These are phyloP conservation scores for Glyphotaelius pellucidus DNA, from an alignment of 2,888 invertebrate genomes.

Conservation along the genomic window DNA sequence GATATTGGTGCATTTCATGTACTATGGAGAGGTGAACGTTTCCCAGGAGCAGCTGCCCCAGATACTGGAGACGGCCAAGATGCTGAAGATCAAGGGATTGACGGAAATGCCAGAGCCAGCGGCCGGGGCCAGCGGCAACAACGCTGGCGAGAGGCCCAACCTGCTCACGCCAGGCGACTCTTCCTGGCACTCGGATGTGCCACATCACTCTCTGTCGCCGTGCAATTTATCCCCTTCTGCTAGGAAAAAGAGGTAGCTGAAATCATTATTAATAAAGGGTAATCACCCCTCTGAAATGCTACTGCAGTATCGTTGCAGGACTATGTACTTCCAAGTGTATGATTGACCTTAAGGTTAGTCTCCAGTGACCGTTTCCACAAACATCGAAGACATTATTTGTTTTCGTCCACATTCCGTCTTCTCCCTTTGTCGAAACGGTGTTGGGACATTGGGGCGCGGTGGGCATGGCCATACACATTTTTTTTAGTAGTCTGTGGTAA, in stretches of 20 bases:
- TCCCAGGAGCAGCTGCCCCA: constrained; percentile 91
- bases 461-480: too few relatives aligned
- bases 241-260: constrained; percentile 77
- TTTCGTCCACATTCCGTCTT: too few relatives aligned
- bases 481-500: too few relatives aligned
- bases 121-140: constrained; percentile 66
- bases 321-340: background rate
- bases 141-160: constrained; percentile 71
- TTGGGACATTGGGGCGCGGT: too few relatives aligned
- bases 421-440: too few relatives aligned
- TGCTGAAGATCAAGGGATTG: constrained; percentile 91
- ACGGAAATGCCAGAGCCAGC: constrained; percentile 91
- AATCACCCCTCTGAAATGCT: background rate
- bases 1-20: constrained; percentile 95
- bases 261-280: background rate
- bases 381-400: too few relatives aligned
- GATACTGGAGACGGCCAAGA: constrained; percentile 89
- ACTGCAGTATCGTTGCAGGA: background rate
- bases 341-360: too few relatives aligned
- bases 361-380: too few relatives aligned
- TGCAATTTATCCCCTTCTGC: constrained; percentile 76
- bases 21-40: constrained; percentile 94
- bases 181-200: constrained; percentile 77
- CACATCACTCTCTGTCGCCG: constrained; percentile 81
- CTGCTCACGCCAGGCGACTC: constrained; percentile 79